phyloP scores from a whole-genome alignment of 1,140 invertebrate genomes.

The Bilobella aurantiaca region DNA sequence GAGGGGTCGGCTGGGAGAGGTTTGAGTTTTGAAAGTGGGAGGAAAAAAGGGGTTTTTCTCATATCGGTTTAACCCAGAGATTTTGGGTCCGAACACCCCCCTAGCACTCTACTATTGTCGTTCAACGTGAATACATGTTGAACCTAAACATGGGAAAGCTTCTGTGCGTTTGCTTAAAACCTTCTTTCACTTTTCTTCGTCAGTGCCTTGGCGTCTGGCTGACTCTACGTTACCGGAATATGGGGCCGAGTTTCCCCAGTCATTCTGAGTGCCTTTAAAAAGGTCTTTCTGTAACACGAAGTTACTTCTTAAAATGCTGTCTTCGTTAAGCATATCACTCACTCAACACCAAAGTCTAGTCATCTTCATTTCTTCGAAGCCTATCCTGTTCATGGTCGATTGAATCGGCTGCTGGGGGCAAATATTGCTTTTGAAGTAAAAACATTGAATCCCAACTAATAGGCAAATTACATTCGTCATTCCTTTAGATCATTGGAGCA shows the following conservation, averaged over 20 bases:
- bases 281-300: not conserved
- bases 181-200: constrained; percentile 36
- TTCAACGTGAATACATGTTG: no score
- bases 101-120: no score
- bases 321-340: not conserved
- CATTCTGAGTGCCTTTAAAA: constrained; percentile 87
- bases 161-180: not conserved
- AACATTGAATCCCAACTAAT: no score
- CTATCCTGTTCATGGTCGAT: not conserved
- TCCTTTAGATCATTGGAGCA: constrained; percentile 59
- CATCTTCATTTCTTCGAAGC: constrained; percentile 21
- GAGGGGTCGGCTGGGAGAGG: no score
- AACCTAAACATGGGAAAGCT: no score
- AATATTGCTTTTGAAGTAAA: no score
- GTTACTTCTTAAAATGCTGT: not conserved
- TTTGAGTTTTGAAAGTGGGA: no score
- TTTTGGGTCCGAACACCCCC: no score
- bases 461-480: not conserved
- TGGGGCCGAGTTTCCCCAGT: constrained; percentile 80
- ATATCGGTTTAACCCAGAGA: no score
- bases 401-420: no score
- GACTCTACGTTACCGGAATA: constrained; percentile 90
- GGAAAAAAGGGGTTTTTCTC: no score
- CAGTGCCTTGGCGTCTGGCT: constrained; percentile 96
- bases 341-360: not conserved